Conservation (phyloP, 2,113 vertebrate species). For the Choloepus hoffmanni region DNA sequence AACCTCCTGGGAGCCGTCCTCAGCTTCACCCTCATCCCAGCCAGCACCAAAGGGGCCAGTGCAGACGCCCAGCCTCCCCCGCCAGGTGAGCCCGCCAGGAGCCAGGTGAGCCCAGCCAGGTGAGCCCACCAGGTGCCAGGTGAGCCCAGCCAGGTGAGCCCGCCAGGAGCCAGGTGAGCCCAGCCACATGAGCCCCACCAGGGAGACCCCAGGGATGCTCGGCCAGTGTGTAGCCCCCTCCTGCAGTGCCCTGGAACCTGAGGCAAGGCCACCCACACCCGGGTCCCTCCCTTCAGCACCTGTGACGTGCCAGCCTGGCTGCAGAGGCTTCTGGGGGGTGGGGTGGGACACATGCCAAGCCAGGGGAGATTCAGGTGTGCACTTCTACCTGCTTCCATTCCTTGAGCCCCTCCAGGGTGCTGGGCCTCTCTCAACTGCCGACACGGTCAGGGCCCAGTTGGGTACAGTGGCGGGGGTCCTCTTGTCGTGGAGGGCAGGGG, state of each 20-base stretch:
- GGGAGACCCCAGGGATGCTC: accelerated
- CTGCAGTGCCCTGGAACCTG: not conserved
- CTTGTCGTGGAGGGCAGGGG: not conserved
- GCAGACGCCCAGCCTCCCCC: not conserved
- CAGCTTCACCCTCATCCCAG: slow-evolving; percentile 90
- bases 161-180: not conserved
- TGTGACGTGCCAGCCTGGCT: accelerated
- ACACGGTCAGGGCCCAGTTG: too few relatives aligned
- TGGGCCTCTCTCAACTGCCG: not conserved
- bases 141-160: not conserved
- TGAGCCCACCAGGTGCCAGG: not conserved
- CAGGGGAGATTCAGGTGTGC: accelerated
- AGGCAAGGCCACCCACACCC: accelerated
- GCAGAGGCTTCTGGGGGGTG: accelerated
- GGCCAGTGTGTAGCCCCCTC: accelerated
- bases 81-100: not conserved
- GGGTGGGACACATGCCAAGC: accelerated
- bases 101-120: not conserved
- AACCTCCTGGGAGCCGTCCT: slow-evolving; percentile 88
- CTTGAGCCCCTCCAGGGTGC: not conserved
- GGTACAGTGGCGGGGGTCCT: not conserved
- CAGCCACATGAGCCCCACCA: not conserved
- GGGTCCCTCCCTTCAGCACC: not conserved
- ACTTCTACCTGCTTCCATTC: not conserved
- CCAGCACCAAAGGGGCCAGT: slow-evolving; percentile 86